Percentiles rank a stretch among this genome's conserved stretches.
Conservation (phyloP, 2,113 vertebrate species). For the Phrynosoma blainvillii region DNA sequence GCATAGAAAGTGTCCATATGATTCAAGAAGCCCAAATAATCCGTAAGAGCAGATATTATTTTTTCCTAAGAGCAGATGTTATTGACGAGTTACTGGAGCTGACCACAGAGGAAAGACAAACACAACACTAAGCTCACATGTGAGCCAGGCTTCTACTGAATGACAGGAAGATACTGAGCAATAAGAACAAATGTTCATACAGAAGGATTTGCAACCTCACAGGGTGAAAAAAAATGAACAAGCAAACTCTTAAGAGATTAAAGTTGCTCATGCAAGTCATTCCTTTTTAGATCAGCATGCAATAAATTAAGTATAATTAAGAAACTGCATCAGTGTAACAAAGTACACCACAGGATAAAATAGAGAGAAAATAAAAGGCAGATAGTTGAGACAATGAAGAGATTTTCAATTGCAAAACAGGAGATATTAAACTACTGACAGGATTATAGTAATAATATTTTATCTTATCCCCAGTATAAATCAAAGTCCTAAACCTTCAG, state of each 20-base stretch:
- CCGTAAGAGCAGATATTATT: not conserved
- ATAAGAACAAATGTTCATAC: not conserved
- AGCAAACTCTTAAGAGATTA: not conserved
- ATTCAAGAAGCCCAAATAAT: not conserved
- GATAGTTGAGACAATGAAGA: not conserved
- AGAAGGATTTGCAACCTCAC: not conserved
- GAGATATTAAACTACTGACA: not conserved
- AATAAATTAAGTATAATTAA: conserved; percentile 31
- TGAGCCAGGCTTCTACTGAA: too few relatives aligned
- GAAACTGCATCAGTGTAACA: not conserved
- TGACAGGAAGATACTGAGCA: not conserved
- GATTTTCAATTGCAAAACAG: not conserved
- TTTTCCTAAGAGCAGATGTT: not conserved
- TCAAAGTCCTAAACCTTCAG: not conserved
- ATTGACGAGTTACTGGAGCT: not conserved
- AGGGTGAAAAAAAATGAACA: not conserved
- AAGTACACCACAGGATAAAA: not conserved
- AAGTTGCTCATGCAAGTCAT: not conserved
- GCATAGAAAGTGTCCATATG: not conserved
- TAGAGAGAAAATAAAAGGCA: conserved; percentile 3
- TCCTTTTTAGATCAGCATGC: not conserved
- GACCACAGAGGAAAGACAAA: not conserved
- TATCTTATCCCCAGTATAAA: conserved; percentile 1
- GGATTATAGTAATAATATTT: not conserved
- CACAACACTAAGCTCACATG: not conserved